Percentiles rank a stretch among this genome's conserved stretches.
Conservation (phyloP, 1,140 invertebrate species). For the Panulirus ornatus region DNA sequence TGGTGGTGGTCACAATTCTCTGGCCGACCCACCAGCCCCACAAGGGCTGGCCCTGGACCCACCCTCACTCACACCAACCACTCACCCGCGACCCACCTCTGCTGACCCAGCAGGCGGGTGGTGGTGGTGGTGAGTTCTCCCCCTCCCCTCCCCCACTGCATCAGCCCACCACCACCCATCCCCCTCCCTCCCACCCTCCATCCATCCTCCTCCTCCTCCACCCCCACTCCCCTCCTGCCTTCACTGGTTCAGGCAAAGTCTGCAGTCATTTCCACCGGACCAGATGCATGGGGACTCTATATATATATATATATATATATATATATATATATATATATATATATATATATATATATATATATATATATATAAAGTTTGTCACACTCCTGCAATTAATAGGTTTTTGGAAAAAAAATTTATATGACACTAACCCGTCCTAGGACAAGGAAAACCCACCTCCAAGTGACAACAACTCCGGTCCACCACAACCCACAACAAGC, state of each 20-base stretch:
- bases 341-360: too few relatives aligned
- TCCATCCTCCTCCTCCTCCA: too few relatives aligned
- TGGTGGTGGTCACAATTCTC: background rate
- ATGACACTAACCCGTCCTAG: too few relatives aligned
- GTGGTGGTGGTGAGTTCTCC: background rate
- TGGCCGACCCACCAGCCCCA: background rate
- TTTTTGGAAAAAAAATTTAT: too few relatives aligned
- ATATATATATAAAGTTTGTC: too few relatives aligned
- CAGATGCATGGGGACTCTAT: too few relatives aligned
- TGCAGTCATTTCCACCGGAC: background rate
- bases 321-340: too few relatives aligned
- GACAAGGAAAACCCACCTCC: background rate
- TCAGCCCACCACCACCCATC: background rate
- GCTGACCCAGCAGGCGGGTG: background rate
- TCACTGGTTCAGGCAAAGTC: background rate
- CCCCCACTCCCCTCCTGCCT: too few relatives aligned
- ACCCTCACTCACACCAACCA: background rate
- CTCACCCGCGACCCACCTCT: constrained; percentile 3
- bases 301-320: too few relatives aligned
- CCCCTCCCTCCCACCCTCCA: background rate
- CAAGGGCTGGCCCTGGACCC: background rate
- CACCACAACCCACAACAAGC: background rate
- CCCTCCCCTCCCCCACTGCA: background rate
- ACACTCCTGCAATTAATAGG: too few relatives aligned
- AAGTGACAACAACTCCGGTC: background rate